Evolutionary conservation across 2,888 invertebrate genomes (phyloP).

Genomic region (Oconnorella tubifera): DNA sequence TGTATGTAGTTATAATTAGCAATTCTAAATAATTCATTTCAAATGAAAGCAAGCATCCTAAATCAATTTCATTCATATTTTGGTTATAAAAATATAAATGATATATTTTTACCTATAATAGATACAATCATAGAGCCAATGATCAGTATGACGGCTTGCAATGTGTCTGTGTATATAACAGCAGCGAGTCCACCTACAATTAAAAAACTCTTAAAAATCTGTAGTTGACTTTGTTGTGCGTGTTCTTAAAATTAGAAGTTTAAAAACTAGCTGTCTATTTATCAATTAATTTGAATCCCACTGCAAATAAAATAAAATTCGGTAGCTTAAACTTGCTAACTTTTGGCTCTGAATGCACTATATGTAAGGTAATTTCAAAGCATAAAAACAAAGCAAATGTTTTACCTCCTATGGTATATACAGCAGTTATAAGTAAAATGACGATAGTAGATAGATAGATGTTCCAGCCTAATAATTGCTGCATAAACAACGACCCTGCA

Average conservation of each 20-base stretch:
- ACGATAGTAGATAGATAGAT: constrained; percentile 29
- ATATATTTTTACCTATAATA: constrained; percentile 46
- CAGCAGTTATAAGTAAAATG: constrained; percentile 54
- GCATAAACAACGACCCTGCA: constrained; percentile 32
- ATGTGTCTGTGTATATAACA: constrained; percentile 60
- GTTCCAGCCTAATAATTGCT: constrained; percentile 33
- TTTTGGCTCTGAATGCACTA: too few species aligned
- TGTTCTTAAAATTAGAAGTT: background rate
- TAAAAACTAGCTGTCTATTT: too few species aligned
- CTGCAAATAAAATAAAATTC: background rate
- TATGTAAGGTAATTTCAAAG: too few species aligned
- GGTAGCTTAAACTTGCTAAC: background rate
- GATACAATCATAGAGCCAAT: constrained; percentile 57
- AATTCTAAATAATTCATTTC: background rate
- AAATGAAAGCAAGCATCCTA: background rate
- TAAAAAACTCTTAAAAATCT: too few species aligned
- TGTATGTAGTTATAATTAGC: background rate
- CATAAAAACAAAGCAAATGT: too few species aligned
- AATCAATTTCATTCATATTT: background rate
- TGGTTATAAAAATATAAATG: background rate
- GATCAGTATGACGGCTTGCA: constrained; percentile 60
- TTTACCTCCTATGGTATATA: constrained; percentile 57
- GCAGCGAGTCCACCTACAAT: constrained; percentile 55
- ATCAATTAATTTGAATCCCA: too few species aligned
- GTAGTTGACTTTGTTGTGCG: too few species aligned